These are phyloP conservation scores for Plebejus anna DNA, from an alignment of 2,888 invertebrate species.

Conservation along the genomic window DNA sequence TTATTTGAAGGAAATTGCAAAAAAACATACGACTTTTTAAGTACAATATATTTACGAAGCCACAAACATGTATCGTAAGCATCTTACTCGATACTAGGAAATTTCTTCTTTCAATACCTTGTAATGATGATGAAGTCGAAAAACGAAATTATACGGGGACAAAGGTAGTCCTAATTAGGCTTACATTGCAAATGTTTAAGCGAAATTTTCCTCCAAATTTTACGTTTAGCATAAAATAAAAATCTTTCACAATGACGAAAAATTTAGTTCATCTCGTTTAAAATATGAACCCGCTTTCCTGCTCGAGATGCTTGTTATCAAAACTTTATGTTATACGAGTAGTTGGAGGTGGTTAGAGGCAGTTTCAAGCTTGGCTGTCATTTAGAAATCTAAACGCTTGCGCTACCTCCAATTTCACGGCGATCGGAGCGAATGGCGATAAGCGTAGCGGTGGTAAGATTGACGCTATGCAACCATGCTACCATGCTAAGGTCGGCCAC, in stretches of 20 bases:
- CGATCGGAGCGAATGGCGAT: no score
- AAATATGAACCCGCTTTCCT: not conserved
- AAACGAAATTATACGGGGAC: constrained; percentile 17
- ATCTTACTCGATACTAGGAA: no score
- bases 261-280: not conserved
- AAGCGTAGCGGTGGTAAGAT: no score
- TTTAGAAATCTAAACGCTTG: not conserved
- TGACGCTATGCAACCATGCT: no score
- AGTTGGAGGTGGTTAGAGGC: constrained; percentile 5
- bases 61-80: not conserved
- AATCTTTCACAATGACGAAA: not conserved
- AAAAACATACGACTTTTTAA: no score
- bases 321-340: constrained; percentile 8
- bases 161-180: constrained; percentile 16
- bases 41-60: not conserved
- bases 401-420: not conserved
- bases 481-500: no score
- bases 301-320: constrained; percentile 9
- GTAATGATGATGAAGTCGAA: constrained; percentile 1
- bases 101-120: no score
- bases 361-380: not conserved
- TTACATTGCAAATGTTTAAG: constrained; percentile 19
- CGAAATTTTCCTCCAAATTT: constrained; percentile 21
- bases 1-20: no score
- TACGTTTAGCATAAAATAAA: not conserved